Evolutionary conservation across 1,140 invertebrate genomes (phyloP).

Genomic region (Drosophila kepulauana): DNA sequence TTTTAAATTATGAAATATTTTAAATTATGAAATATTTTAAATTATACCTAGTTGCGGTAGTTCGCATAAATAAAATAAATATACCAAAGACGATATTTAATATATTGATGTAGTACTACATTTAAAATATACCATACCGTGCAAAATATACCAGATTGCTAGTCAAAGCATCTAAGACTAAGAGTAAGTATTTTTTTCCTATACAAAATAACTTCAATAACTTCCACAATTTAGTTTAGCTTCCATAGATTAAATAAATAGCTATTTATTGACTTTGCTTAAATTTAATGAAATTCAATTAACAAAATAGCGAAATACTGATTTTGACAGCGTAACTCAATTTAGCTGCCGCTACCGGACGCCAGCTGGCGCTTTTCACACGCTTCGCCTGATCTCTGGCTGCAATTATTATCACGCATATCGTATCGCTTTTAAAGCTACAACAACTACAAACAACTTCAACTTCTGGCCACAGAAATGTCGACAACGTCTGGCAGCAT

Average conservation of each 20-base stretch:
- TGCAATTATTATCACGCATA: slow-evolving; percentile 25
- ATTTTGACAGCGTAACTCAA: neutral
- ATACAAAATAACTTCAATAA: too few species aligned
- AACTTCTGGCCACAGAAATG: neutral
- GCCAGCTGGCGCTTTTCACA: slow-evolving; percentile 30
- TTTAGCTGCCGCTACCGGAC: neutral
- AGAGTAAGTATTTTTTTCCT: too few species aligned
- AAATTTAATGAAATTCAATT: slow-evolving; percentile 1
- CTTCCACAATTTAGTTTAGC: neutral
- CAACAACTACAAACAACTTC: slow-evolving; percentile 10
- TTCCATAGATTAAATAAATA: neutral
- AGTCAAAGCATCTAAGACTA: too few species aligned
- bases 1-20: too few species aligned
- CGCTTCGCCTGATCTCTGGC: slow-evolving; percentile 1
- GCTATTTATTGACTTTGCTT: neutral
- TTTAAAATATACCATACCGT: too few species aligned
- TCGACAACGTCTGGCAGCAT: slow-evolving; percentile 54
- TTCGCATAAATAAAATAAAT: too few species aligned
- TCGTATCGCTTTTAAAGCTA: slow-evolving; percentile 14
- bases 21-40: too few species aligned
- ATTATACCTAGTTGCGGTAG: too few species aligned
- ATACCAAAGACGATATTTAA: too few species aligned
- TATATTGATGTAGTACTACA: too few species aligned
- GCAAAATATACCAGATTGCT: too few species aligned
- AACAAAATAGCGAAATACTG: neutral